Base-by-base conservation (phyloP, 30 jellyfish, hydroid and myxozoan species). In the Hydra vulgaris region DNA sequence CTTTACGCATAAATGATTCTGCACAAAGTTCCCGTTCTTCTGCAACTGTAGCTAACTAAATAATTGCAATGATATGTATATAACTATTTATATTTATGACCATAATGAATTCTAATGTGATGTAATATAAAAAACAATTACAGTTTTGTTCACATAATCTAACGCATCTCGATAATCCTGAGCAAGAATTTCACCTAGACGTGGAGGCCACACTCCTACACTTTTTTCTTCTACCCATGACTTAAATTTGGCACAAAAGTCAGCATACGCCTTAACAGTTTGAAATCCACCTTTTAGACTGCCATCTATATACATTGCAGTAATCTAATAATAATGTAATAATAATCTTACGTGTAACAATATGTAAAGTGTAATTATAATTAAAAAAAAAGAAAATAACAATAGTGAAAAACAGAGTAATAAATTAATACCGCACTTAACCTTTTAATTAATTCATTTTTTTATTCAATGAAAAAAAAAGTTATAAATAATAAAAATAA, bases 301-400 rank as follows among this genome's bases (percentile, higher is more conserved):
- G 23, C 97, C 97, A 66, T 90, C 97, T 26, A 90, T 86, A 82
- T 90, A 90, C 97, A 90, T 90, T 18, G 97, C 97, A 17, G 97
- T 90, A 40, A 90, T 90, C 97, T 90, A 82, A 8, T n/a, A n/a
- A n/a, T n/a, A n/a, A 72, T 54, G 83, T 76, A 25, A 26, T 76
- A 54, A 66, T n/a, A n/a, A n/a, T n/a, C n/a, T n/a, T n/a, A n/a
- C n/a, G n/a, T n/a, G n/a, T n/a, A n/a, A n/a, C n/a, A n/a, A n/a
- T n/a, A n/a, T n/a, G n/a, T n/a, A n/a, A n/a, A n/a, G n/a, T n/a
- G n/a, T n/a, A n/a, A n/a, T n/a, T n/a, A n/a, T n/a, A n/a, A n/a
- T n/a, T n/a, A n/a, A n/a, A n/a, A n/a, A n/a, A n/a, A n/a, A n/a
- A n/a, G n/a, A n/a, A n/a, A n/a, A n/a, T n/a, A n/a, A n/a, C n/a